Conservation (phyloP, 2,888 invertebrate species). For the Pristionchus maxplancki region DNA sequence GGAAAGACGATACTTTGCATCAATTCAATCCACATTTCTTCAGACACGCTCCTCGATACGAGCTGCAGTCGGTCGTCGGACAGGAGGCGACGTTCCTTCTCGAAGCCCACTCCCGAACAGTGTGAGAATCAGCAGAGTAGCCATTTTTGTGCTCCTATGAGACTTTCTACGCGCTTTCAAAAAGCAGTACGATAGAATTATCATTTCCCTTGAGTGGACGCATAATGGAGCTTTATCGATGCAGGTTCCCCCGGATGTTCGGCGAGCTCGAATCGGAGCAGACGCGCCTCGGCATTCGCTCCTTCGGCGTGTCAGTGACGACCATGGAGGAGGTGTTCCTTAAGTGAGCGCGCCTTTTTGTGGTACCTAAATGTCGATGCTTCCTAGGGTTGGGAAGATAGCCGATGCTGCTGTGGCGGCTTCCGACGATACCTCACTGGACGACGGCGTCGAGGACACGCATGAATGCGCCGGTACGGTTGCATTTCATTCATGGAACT, state of each 20-base stretch:
- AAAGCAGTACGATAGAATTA: too few relatives aligned
- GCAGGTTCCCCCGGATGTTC: conserved; percentile 83
- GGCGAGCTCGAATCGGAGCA: conserved; percentile 84
- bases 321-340: conserved; percentile 93
- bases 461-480: neutral
- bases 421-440: neutral
- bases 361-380: too few relatives aligned
- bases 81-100: conserved; percentile 86
- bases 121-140: conserved; percentile 21
- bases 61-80: conserved; percentile 85
- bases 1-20: too few relatives aligned
- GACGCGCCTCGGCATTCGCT: conserved; percentile 83
- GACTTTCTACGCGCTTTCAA: too few relatives aligned
- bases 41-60: conserved; percentile 78
- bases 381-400: neutral
- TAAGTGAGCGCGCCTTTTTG: conserved; percentile 83
- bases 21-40: too few relatives aligned
- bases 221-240: too few relatives aligned
- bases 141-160: too few relatives aligned
- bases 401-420: neutral
- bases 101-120: neutral
- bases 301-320: conserved; percentile 89
- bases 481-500: too few relatives aligned
- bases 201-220: too few relatives aligned
- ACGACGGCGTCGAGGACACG: neutral